These are phyloP conservation scores for Ammodytes dubius DNA, from an alignment of 2,113 vertebrate species.

Conservation along the genomic window DNA sequence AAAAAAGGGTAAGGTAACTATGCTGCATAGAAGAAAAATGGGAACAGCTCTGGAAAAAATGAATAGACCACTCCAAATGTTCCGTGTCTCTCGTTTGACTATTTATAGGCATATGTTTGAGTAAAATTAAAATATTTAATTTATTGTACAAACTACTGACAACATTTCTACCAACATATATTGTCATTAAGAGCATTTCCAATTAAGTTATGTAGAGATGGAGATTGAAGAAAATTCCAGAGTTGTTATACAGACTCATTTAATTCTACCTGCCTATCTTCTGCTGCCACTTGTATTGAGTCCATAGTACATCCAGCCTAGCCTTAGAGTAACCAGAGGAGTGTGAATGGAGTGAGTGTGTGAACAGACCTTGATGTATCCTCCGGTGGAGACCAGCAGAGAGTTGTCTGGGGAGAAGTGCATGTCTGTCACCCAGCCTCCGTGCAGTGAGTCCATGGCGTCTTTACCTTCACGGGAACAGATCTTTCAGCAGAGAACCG, in stretches of 20 bases:
- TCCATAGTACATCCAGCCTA: neutral
- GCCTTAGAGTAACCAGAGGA: neutral
- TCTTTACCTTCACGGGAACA: conserved; percentile 87
- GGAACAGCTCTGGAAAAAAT: too few relatives aligned
- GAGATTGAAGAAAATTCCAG: too few relatives aligned
- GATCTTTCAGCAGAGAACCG: conserved; percentile 87
- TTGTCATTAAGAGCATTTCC: too few relatives aligned
- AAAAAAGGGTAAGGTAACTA: neutral
- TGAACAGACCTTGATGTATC: conserved; percentile 90
- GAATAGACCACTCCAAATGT: too few relatives aligned
- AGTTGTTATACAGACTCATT: neutral
- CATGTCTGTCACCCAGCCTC: conserved; percentile 95
- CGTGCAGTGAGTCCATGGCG: conserved; percentile 89
- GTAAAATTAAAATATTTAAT: too few relatives aligned
- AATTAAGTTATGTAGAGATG: too few relatives aligned
- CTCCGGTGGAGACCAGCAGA: conserved; percentile 92
- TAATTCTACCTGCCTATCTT: neutral
- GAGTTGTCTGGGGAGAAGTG: conserved; percentile 91
- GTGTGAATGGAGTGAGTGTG: neutral
- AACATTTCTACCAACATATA: too few relatives aligned
- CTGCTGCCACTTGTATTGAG: neutral
- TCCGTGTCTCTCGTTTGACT: too few relatives aligned
- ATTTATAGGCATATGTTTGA: too few relatives aligned
- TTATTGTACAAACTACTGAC: too few relatives aligned
- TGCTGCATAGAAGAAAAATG: neutral